These are phyloP conservation scores for Batillaria attramentaria DNA, from an alignment of 1,140 invertebrate genomes.

Conservation along the genomic window DNA sequence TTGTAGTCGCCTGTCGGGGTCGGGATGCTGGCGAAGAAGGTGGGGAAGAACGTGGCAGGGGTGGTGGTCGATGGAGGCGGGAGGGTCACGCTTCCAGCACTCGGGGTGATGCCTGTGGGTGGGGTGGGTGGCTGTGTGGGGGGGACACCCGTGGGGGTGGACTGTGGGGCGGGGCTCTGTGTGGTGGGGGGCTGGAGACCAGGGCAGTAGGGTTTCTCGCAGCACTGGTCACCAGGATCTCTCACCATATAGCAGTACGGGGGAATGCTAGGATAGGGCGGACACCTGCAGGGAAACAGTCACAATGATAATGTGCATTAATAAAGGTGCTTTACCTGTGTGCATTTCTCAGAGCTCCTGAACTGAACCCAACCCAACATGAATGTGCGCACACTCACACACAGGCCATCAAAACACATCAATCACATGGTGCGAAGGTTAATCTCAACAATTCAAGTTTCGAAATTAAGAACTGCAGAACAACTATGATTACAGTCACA, in stretches of 20 bases:
- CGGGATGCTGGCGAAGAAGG: constrained; percentile 1
- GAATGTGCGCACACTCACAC: too few relatives aligned
- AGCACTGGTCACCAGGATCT: constrained; percentile 55
- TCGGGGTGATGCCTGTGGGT: neutral
- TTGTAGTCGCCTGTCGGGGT: neutral
- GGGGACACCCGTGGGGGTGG: constrained; percentile 22
- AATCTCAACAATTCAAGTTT: too few relatives aligned
- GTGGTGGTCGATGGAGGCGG: neutral
- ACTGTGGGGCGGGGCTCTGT: constrained; percentile 22
- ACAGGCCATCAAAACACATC: too few relatives aligned
- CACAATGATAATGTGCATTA: too few relatives aligned
- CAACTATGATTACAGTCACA: too few relatives aligned
- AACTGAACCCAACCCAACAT: too few relatives aligned
- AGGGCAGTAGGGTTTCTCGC: constrained; percentile 53
- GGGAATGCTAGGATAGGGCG: constrained; percentile 51
- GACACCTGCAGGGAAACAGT: constrained; percentile 45
- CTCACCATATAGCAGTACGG: constrained; percentile 47
- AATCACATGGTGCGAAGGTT: too few relatives aligned
- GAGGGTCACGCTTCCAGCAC: constrained; percentile 15
- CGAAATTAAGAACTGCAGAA: too few relatives aligned
- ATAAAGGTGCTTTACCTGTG: too few relatives aligned
- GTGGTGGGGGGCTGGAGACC: constrained; percentile 28
- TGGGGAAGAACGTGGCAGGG: neutral
- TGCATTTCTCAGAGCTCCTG: too few relatives aligned
- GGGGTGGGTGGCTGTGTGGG: neutral